These are phyloP conservation scores for Calypte anna DNA, from an alignment of 2,113 vertebrate species.

Conservation along the genomic window DNA sequence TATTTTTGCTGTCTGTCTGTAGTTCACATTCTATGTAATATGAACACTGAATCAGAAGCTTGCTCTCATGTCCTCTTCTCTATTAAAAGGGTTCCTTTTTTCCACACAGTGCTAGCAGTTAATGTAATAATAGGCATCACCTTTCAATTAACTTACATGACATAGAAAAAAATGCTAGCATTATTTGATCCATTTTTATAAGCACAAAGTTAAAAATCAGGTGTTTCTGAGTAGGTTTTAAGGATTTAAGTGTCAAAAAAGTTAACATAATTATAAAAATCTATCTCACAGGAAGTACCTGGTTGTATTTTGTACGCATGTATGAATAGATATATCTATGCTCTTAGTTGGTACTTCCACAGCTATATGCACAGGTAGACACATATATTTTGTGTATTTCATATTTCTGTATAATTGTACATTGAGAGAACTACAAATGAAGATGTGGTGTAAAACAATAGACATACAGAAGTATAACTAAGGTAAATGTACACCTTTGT, in stretches of 20 bases:
- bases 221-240: neutral
- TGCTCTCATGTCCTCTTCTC: neutral
- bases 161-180: neutral
- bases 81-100: neutral
- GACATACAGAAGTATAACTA: neutral
- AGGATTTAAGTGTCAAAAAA: neutral
- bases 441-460: neutral
- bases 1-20: neutral
- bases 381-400: neutral
- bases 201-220: neutral
- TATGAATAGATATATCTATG: neutral
- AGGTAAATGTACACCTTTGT: neutral
- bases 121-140: neutral
- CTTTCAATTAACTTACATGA: neutral
- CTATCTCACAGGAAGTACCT: neutral
- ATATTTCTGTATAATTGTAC: neutral
- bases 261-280: neutral
- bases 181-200: neutral
- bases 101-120: neutral
- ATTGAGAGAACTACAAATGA: neutral
- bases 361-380: neutral
- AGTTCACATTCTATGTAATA: neutral
- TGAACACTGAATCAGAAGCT: neutral
- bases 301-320: neutral
- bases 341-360: neutral